Percentiles rank a stretch among this genome's conserved stretches.
Conservation (phyloP, 2,797 vertebrate species). For the Pangasius mekongensis region DNA sequence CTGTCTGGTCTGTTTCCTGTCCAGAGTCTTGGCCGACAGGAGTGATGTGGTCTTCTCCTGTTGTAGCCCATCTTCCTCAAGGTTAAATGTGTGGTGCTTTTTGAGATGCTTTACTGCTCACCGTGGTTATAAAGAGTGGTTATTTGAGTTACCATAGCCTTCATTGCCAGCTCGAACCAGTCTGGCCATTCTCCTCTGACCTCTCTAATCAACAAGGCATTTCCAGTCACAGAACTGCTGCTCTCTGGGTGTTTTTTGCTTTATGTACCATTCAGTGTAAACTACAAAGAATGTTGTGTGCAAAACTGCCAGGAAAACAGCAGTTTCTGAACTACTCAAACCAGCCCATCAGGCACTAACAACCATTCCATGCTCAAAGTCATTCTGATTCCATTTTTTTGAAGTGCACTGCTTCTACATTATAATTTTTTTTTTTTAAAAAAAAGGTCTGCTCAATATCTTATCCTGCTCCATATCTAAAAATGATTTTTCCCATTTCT, state of each 20-base stretch:
- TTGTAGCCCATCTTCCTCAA: not conserved
- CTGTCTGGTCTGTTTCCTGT: not conserved
- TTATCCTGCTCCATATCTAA: not conserved
- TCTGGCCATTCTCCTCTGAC: not conserved
- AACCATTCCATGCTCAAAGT: not conserved
- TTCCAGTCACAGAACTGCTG: not conserved
- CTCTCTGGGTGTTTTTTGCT: not conserved
- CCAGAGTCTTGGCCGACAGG: not conserved
- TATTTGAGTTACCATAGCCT: not conserved
- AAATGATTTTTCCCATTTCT: not conserved
- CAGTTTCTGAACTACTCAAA: not conserved
- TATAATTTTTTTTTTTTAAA: not conserved
- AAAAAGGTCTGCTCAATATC: not conserved
- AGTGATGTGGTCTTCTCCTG: not conserved
- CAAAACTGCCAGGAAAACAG: not conserved
- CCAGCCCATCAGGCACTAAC: not conserved
- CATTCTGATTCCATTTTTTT: not conserved
- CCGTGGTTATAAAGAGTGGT: not conserved
- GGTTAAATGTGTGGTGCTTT: not conserved
- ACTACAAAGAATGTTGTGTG: not conserved
- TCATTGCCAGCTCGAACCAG: not conserved
- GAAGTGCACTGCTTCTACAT: not conserved
- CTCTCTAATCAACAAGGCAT: not conserved
- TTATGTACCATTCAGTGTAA: not conserved
- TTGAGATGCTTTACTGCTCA: conserved; percentile 15